These are phyloP conservation scores for Ormyrus labotus DNA, from an alignment of 2,888 invertebrate species.

Conservation along the genomic window DNA sequence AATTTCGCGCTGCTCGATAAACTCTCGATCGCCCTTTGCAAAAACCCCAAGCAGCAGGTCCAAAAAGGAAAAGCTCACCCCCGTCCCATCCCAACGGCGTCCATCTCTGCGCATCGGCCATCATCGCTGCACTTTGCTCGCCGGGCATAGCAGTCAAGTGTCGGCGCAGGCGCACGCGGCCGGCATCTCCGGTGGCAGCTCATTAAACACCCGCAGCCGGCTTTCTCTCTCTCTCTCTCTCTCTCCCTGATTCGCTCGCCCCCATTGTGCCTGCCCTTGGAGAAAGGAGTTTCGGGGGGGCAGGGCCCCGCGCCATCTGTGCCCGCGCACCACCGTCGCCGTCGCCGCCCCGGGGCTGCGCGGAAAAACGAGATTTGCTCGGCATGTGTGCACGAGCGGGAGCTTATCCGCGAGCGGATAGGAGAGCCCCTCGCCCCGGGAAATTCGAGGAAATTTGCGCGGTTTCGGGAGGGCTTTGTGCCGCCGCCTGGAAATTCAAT, in stretches of 20 bases:
- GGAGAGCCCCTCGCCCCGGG: too few relatives aligned
- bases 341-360: not conserved
- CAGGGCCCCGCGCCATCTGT: constrained; percentile 49
- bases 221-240: constrained; percentile 35
- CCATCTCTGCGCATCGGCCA: not conserved
- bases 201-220: constrained; percentile 50
- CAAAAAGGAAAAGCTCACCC: too few relatives aligned
- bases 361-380: constrained; percentile 41
- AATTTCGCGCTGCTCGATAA: too few relatives aligned
- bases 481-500: too few relatives aligned
- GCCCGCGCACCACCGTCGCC: not conserved
- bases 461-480: too few relatives aligned
- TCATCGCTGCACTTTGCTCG: constrained; percentile 16
- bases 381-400: too few relatives aligned
- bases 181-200: constrained; percentile 25
- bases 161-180: not conserved
- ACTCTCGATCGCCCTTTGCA: too few relatives aligned
- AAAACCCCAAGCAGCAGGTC: too few relatives aligned
- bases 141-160: constrained; percentile 34
- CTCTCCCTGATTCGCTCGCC: constrained; percentile 27
- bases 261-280: constrained; percentile 25
- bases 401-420: too few relatives aligned
- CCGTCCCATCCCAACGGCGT: too few relatives aligned
- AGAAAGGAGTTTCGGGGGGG: not conserved
- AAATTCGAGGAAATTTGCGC: too few relatives aligned